Evolutionary conservation across 1,140 invertebrate species (phyloP).

Genomic region (Alviniconcha marisindica): DNA sequence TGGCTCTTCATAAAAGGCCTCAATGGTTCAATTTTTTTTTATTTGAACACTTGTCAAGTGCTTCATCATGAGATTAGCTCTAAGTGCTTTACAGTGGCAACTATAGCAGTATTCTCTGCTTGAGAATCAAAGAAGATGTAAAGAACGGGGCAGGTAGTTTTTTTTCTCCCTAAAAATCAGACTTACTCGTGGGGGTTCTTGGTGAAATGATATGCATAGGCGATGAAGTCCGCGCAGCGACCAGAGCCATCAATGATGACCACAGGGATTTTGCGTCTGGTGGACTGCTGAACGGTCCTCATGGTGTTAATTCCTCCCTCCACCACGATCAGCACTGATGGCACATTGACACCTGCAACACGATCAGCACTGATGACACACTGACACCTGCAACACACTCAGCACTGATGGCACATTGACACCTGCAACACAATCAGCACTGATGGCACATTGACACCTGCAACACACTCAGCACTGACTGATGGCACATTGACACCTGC

Average conservation of each 20-base stretch:
- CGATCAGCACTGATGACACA: too few species aligned
- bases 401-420: conserved; percentile 72
- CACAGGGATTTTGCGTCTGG: conserved; percentile 72
- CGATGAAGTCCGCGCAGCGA: conserved; percentile 75
- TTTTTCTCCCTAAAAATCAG: neutral
- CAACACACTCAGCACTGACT: conserved; percentile 74
- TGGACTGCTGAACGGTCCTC: conserved; percentile 67
- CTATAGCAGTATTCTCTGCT: too few species aligned
- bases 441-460: too few species aligned
- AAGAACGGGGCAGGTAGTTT: neutral
- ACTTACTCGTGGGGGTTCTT: conserved; percentile 41
- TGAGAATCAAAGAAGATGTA: neutral
- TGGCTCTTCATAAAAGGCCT: too few species aligned
- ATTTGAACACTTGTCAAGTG: too few species aligned
- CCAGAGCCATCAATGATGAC: conserved; percentile 75
- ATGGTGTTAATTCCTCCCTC: conserved; percentile 76
- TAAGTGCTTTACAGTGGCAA: too few species aligned
- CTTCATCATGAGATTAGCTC: too few species aligned
- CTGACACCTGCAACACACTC: conserved; percentile 75
- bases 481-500: conserved; percentile 73
- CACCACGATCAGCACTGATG: conserved; percentile 74
- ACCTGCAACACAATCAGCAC: conserved; percentile 52
- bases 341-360: conserved; percentile 63
- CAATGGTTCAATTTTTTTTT: too few species aligned
- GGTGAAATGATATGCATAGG: conserved; percentile 63